Evolutionary conservation across 2,888 invertebrate species (phyloP).

Genomic region (Teleogryllus oceanicus): DNA sequence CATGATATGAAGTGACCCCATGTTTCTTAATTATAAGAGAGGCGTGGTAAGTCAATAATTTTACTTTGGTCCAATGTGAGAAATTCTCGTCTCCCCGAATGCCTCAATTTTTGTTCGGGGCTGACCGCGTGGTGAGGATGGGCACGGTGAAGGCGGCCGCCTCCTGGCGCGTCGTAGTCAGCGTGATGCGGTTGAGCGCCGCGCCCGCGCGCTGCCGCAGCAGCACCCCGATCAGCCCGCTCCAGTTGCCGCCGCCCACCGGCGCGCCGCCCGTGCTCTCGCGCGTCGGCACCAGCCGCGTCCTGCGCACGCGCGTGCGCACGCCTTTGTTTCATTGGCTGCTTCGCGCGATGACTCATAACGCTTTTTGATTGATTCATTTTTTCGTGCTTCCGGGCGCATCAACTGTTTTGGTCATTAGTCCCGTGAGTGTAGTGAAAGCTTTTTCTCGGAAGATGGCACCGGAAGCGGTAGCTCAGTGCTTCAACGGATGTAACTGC

Average conservation of each 20-base stretch:
- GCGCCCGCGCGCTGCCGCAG: neutral
- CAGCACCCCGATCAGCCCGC: neutral
- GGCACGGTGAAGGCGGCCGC: neutral
- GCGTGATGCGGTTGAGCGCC: neutral
- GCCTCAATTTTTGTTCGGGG: neutral
- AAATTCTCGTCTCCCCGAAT: no score
- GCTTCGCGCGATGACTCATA: no score
- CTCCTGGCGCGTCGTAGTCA: neutral
- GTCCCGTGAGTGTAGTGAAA: no score
- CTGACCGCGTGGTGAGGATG: neutral
- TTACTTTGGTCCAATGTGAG: no score
- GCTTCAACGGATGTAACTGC: no score
- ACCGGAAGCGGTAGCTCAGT: no score
- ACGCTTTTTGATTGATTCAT: neutral
- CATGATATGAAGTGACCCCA: no score
- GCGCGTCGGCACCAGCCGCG: neutral
- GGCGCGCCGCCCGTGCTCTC: neutral
- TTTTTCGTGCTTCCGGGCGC: neutral
- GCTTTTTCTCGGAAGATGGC: no score
- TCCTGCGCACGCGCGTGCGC: neutral
- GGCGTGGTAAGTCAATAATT: no score
- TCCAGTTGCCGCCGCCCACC: neutral
- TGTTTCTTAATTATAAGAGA: no score
- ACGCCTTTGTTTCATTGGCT: no score
- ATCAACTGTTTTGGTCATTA: no score